These are phyloP conservation scores for Xerus inauris DNA, from an alignment of 2,113 vertebrate species.

Conservation along the genomic window DNA sequence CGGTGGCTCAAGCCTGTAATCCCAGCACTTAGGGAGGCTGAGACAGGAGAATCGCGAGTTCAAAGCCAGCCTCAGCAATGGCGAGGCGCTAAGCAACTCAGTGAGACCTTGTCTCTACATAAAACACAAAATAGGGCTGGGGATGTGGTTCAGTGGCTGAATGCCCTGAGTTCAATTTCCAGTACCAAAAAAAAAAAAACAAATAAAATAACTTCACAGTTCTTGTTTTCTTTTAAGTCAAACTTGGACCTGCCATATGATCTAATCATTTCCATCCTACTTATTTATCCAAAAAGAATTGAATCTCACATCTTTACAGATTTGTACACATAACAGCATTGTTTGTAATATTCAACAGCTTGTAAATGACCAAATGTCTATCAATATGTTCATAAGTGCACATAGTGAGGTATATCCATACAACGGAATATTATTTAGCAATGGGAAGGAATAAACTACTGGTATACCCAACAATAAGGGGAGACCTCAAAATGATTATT, in stretches of 20 bases:
- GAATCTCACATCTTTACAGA: background rate
- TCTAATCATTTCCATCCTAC: background rate
- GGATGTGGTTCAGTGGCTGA: too few species aligned
- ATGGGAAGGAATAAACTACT: background rate
- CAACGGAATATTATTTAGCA: background rate
- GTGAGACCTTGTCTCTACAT: too few species aligned
- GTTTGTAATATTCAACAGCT: background rate
- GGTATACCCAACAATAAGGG: background rate
- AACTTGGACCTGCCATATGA: background rate
- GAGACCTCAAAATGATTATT: conserved; percentile 19
- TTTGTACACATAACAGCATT: background rate
- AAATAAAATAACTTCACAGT: background rate
- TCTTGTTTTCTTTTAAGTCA: background rate
- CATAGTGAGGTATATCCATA: background rate
- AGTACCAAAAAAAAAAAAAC: too few species aligned
- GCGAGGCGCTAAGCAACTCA: too few species aligned
- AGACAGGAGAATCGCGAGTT: too few species aligned
- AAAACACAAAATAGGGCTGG: too few species aligned
- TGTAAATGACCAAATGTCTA: background rate
- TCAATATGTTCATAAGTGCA: background rate
- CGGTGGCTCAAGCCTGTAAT: too few species aligned
- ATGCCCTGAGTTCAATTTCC: too few species aligned
- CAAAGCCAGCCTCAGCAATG: too few species aligned
- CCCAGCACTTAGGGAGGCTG: too few species aligned
- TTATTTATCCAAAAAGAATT: background rate